These are phyloP conservation scores for Benitochromis conjunctus DNA, from an alignment of 2,113 vertebrate genomes.

Conservation along the genomic window DNA sequence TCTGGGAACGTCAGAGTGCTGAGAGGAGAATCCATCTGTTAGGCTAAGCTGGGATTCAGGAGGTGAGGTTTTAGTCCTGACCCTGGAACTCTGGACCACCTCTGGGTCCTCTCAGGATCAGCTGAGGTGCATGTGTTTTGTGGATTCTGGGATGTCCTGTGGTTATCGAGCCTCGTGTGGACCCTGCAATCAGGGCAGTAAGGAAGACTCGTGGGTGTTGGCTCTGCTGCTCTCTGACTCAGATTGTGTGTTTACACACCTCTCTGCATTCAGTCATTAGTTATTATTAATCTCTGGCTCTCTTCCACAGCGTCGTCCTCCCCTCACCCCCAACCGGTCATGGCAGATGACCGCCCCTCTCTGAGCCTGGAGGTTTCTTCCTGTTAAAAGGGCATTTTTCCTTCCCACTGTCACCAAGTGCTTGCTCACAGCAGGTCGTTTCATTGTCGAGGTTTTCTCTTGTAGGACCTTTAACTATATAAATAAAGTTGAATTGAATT, in stretches of 20 bases:
- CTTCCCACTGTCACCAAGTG: background rate
- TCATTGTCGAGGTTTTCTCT: background rate
- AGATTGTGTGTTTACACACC: background rate
- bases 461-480: background rate
- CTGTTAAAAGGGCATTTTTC: background rate
- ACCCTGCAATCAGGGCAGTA: accelerated
- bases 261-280: background rate
- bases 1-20: background rate
- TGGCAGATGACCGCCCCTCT: background rate
- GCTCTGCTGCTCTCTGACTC: background rate
- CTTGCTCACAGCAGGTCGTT: background rate
- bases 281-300: background rate
- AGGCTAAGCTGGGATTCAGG: accelerated
- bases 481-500: accelerated
- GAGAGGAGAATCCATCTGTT: background rate
- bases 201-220: background rate
- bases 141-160: background rate
- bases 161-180: background rate
- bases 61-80: accelerated
- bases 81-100: background rate
- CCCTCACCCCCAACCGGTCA: background rate
- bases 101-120: background rate
- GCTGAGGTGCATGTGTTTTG: background rate
- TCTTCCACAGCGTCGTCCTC: background rate
- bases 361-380: background rate